A percentile compares a stretch with the other conserved stretches of the same genome.
Evolutionary conservation across 2,888 invertebrate genomes (phyloP).

Genomic region (Lasioglossum pauxillum): DNA sequence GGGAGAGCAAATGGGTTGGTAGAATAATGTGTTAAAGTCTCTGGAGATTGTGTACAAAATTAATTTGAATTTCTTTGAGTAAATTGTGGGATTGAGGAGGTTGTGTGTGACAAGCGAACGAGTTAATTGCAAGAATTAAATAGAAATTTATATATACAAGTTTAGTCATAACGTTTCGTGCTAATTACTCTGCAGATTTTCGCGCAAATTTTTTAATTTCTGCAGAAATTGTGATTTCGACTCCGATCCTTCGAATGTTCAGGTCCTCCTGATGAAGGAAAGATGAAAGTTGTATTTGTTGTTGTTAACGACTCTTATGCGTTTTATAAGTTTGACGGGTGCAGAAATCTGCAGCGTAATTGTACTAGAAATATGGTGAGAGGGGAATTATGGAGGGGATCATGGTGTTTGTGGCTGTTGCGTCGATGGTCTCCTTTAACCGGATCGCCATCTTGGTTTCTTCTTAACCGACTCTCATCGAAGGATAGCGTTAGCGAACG

Average conservation of each 20-base stretch:
- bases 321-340: neutral
- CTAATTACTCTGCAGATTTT: neutral
- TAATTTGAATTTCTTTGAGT: too few species aligned
- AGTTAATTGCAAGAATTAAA: too few species aligned
- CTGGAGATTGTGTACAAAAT: too few species aligned
- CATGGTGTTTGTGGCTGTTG: neutral
- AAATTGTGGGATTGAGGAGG: too few species aligned
- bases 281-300: neutral
- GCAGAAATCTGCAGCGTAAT: neutral
- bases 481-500: conserved; percentile 63
- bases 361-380: neutral
- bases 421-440: neutral
- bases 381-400: neutral
- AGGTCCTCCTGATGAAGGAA: too few species aligned
- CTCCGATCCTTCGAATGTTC: too few species aligned
- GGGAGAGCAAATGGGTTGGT: neutral
- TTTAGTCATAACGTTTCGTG: neutral
- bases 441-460: conserved; percentile 24
- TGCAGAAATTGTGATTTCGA: too few species aligned
- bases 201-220: too few species aligned
- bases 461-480: conserved; percentile 62
- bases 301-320: neutral
- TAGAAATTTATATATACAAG: too few species aligned
- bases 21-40: too few species aligned
- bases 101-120: too few species aligned